A percentile compares a stretch with the other conserved stretches of the same genome.
These are phyloP conservation scores for Cataglyphis altisquamis DNA, from an alignment of 2,888 invertebrate species.

Conservation along the genomic window DNA sequence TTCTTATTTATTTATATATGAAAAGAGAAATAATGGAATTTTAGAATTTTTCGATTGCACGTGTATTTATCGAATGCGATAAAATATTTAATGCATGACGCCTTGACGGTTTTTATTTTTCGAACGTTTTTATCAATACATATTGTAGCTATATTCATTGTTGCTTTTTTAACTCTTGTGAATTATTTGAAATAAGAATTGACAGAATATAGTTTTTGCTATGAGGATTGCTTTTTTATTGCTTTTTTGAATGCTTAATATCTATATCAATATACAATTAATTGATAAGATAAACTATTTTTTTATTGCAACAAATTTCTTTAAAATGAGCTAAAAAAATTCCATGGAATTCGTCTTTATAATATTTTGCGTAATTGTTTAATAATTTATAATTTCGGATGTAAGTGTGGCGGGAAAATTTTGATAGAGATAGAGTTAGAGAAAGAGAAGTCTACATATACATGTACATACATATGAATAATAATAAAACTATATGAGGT, in stretches of 20 bases:
- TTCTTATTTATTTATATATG: neutral
- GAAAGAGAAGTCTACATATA: neutral
- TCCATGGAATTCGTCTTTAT: neutral
- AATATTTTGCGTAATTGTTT: neutral
- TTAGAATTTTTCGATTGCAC: neutral
- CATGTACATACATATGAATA: neutral
- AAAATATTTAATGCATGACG: neutral
- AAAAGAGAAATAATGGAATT: neutral
- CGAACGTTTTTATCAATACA: neutral
- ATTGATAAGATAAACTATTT: neutral
- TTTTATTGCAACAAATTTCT: neutral
- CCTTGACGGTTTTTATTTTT: neutral
- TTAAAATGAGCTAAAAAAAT: neutral
- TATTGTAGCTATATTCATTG: neutral
- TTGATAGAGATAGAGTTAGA: neutral
- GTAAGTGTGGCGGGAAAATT: conserved; percentile 29
- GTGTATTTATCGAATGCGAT: neutral
- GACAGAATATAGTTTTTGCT: neutral
- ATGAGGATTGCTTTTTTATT: neutral
- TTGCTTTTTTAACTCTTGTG: neutral
- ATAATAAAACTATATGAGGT: neutral
- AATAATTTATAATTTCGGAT: neutral
- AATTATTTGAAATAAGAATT: neutral
- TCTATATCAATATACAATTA: neutral
- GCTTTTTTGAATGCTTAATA: neutral